Percentiles rank a stretch among this genome's conserved stretches.
Conservation (phyloP, 2,888 invertebrate genomes). For the Spatulosminthurus flaviceps region DNA sequence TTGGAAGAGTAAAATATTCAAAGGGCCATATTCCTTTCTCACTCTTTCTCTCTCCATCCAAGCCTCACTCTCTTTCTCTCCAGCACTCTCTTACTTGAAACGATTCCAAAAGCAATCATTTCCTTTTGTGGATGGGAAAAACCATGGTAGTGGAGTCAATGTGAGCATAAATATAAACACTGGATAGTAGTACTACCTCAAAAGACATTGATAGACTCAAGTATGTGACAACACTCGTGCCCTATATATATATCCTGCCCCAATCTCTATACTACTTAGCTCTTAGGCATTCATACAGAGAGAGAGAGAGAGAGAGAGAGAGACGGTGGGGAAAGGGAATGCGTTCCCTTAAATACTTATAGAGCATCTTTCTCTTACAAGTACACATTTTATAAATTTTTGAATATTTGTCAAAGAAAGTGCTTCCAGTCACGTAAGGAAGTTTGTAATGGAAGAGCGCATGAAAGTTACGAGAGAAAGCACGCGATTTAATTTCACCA, state of each 20-base stretch:
- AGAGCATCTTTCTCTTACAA: no score
- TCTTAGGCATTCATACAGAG: no score
- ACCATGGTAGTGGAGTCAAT: no score
- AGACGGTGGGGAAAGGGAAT: no score
- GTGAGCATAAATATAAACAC: no score
- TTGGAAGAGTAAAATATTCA: not conserved
- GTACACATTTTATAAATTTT: not conserved
- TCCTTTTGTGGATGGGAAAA: not conserved
- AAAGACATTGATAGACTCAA: no score
- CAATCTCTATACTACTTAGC: no score
- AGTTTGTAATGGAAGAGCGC: not conserved
- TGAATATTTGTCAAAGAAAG: constrained; percentile 18
- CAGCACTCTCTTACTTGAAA: not conserved
- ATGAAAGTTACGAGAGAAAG: not conserved
- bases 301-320: no score
- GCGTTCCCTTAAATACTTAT: not conserved
- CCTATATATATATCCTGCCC: no score
- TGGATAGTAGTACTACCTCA: no score
- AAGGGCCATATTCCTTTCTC: not conserved
- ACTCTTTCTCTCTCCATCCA: no score
- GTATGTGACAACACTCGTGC: no score
- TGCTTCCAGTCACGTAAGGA: not conserved
- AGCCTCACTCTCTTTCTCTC: not conserved
- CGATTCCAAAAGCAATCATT: constrained; percentile 14
- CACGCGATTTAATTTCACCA: constrained; percentile 12